These are phyloP conservation scores for Drosophila santomea DNA, from an alignment of 1,140 invertebrate species.

Conservation along the genomic window DNA sequence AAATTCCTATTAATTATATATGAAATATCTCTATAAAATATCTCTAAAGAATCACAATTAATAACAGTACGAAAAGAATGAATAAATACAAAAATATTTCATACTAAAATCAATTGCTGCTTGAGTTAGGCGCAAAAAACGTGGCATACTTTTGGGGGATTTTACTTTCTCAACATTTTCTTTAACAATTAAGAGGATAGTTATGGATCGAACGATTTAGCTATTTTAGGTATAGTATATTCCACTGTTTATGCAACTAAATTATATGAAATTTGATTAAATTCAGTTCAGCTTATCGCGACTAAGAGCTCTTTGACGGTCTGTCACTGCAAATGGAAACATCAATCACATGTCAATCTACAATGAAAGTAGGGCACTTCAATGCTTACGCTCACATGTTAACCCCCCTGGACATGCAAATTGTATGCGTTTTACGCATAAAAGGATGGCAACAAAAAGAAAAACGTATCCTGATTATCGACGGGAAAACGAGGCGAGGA, in stretches of 20 bases:
- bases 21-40: slow-evolving; percentile 77
- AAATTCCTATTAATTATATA: slow-evolving; percentile 83
- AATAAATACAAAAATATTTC: slow-evolving; percentile 77
- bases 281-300: neutral
- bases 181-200: neutral
- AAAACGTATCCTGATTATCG: slow-evolving; percentile 35
- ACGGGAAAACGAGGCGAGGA: slow-evolving; percentile 3
- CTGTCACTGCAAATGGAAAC: slow-evolving; percentile 76
- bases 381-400: slow-evolving; percentile 55
- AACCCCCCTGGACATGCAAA: slow-evolving; percentile 73
- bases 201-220: neutral
- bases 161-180: neutral
- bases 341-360: slow-evolving; percentile 83
- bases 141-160: slow-evolving; percentile 54
- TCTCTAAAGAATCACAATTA: slow-evolving; percentile 76
- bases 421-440: slow-evolving; percentile 69
- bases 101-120: slow-evolving; percentile 49
- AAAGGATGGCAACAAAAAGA: slow-evolving; percentile 48
- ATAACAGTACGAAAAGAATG: slow-evolving; percentile 68
- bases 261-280: neutral
- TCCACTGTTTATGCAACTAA: neutral
- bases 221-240: neutral
- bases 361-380: slow-evolving; percentile 72
- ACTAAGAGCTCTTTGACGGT: slow-evolving; percentile 25
- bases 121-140: neutral